Percentiles rank a stretch among this genome's conserved stretches.
phyloP scores from a whole-genome alignment of 1,140 invertebrate genomes.

The Ceratosolen fusciceps region DNA sequence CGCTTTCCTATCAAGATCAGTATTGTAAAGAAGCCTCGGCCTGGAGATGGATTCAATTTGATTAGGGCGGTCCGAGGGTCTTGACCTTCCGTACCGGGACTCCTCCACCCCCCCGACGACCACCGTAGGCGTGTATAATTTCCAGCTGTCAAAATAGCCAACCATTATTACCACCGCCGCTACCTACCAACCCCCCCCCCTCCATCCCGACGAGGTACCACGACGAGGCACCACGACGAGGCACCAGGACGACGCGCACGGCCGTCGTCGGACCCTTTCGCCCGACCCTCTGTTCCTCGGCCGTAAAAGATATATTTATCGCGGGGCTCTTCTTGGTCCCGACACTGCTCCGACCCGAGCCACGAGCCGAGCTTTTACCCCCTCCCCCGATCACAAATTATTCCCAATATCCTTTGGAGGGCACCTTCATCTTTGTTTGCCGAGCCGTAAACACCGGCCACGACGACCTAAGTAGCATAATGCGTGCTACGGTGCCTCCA shows the following conservation, averaged over 20 bases:
- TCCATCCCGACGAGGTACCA: conserved; percentile 3
- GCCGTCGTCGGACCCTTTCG: too few species aligned
- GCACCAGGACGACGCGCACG: too few species aligned
- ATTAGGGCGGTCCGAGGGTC: conserved; percentile 51
- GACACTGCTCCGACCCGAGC: too few species aligned
- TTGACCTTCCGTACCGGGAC: background rate
- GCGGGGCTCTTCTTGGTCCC: too few species aligned
- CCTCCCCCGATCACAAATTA: background rate
- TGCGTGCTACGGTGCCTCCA: too few species aligned
- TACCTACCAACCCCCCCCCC: background rate
- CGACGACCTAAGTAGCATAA: too few species aligned
- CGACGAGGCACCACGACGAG: too few species aligned
- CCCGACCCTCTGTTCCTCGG: too few species aligned
- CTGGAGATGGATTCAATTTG: conserved; percentile 60
- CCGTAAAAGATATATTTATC: conserved; percentile 32
- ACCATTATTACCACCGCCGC: background rate
- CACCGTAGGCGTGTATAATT: conserved; percentile 54
- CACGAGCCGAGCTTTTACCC: too few species aligned
- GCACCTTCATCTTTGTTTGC: background rate
- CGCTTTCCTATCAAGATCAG: background rate
- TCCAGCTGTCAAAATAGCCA: conserved; percentile 60
- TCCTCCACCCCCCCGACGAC: conserved; percentile 34
- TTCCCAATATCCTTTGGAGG: background rate
- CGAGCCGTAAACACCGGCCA: too few species aligned
- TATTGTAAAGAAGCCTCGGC: background rate